These are phyloP conservation scores for Parnassius mnemosyne DNA, from an alignment of 2,888 invertebrate genomes.

Conservation along the genomic window DNA sequence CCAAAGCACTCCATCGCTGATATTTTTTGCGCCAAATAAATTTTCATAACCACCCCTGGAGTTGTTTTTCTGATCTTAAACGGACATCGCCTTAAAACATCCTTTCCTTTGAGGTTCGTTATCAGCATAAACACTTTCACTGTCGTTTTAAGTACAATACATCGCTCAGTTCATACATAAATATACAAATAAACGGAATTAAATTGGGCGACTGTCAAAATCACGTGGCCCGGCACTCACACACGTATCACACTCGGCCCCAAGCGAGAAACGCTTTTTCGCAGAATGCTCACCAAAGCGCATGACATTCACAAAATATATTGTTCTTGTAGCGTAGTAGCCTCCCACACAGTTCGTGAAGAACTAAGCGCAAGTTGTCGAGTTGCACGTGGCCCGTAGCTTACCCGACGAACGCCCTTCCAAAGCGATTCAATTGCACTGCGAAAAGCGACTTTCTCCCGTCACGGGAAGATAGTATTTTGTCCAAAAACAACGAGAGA, in stretches of 20 bases:
- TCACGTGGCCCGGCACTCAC: conserved; percentile 66
- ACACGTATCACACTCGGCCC: conserved; percentile 50
- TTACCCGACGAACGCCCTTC: conserved; percentile 77
- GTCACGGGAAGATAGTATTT: conserved; percentile 60
- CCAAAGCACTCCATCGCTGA: conserved; percentile 62
- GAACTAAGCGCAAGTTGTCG: conserved; percentile 77
- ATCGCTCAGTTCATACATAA: conserved; percentile 37
- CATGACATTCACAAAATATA: conserved; percentile 69
- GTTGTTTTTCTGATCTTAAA: conserved; percentile 46
- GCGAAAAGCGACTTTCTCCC: conserved; percentile 72
- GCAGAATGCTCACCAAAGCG: conserved; percentile 53
- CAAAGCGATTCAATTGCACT: conserved; percentile 59
- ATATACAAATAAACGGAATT: conserved; percentile 55
- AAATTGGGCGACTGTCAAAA: conserved; percentile 64
- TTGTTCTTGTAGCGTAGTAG: conserved; percentile 75
- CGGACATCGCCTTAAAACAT: conserved; percentile 46
- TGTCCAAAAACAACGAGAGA: conserved; percentile 48
- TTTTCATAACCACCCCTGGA: conserved; percentile 45
- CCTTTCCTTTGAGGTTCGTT: conserved; percentile 37
- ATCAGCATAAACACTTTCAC: conserved; percentile 57
- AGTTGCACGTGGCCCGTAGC: conserved; percentile 76
- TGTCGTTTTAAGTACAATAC: conserved; percentile 43
- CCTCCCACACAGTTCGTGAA: conserved; percentile 79
- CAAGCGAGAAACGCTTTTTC: conserved; percentile 62
- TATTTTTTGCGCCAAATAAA: conserved; percentile 45